Conservation (phyloP, 2,888 invertebrate genomes). For the Parnassius glacialis region DNA sequence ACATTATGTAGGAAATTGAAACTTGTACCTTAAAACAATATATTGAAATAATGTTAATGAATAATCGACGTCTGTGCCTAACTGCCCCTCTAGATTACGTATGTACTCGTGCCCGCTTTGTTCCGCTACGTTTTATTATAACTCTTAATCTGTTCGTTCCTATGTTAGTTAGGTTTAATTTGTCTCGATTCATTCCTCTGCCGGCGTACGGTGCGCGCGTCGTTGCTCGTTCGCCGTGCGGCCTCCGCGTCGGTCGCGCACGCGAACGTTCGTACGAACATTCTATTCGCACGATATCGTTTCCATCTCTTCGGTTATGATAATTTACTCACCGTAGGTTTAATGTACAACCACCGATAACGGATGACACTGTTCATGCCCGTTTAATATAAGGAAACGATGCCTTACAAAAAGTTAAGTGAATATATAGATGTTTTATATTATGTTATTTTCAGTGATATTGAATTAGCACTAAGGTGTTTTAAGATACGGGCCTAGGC, state of each 20-base stretch:
- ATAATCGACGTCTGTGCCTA: conserved; percentile 60
- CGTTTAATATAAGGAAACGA: conserved; percentile 77
- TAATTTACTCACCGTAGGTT: conserved; percentile 61
- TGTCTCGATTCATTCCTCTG: conserved; percentile 72
- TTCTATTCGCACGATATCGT: conserved; percentile 35
- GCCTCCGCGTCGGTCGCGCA: conserved; percentile 1
- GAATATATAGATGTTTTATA: conserved; percentile 76
- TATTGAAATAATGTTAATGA: conserved; percentile 55
- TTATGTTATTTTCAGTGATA: conserved; percentile 78
- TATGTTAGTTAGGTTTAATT: conserved; percentile 74
- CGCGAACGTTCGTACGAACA: neutral
- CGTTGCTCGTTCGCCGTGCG: conserved; percentile 35
- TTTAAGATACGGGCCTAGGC: conserved; percentile 55
- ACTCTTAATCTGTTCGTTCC: conserved; percentile 55
- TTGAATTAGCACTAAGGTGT: conserved; percentile 53
- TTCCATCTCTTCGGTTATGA: conserved; percentile 55
- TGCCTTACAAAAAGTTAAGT: conserved; percentile 77
- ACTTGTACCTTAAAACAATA: conserved; percentile 62
- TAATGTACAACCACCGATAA: conserved; percentile 75
- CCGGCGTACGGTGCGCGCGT: conserved; percentile 36
- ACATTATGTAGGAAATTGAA: conserved; percentile 64
- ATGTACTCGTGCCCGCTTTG: conserved; percentile 52
- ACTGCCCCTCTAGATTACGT: conserved; percentile 69
- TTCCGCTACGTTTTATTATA: conserved; percentile 3
- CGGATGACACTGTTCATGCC: conserved; percentile 65